Evolutionary conservation across 2,113 vertebrate genomes (phyloP), one percentile per base, ranked within the genome.

Genomic region (Rhizomys pruinosus): DNA sequence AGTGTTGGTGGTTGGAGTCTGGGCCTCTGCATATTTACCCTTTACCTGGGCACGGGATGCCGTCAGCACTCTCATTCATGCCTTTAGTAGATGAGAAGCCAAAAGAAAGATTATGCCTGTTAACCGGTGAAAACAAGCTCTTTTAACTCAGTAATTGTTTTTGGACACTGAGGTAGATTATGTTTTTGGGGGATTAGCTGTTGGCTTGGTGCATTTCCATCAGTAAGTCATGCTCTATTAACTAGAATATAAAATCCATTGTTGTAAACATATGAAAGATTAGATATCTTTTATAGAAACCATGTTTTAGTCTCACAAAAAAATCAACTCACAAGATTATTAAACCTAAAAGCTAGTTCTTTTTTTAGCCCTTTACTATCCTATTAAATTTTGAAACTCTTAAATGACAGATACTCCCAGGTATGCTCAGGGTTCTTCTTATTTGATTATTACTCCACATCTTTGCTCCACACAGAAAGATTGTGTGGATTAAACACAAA

Each of bases 311-410:
- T 92, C 55, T 42, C 59, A 61, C 42, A 85, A 52, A 87, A 78
- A 77, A 73, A 74, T 84, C 52, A 80, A 1, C 25, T 95, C 87
- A 69, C 42, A 85, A 94, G 61, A 84, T 94, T 63, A 86, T 59
- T 68, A 79, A 73, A 52, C n/a, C 52, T 63, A 32, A 27, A 91
- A 72, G 44, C 81, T 42, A 25, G 6, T 84, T 84, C 82, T 74
- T 71, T 86, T 39, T 89, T 74, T 63, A 93, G 25, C n/a, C 11
- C 64, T 91, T 42, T 3, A n/a, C 27, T 81, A 0, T 85, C 69
- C 77, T 95, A 87, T 97, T 96, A 76, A 94, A 89, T 34, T 97
- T 96, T 94, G 82, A 97, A 97, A 96, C 95, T 96, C 86, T 97
- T 97, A 95, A 66, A 90, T 73, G 69, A 91, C 95, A 77, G 94